Evolutionary conservation across 2,113 vertebrate species (phyloP).

Genomic region (Syngnathoides biaculeatus): DNA sequence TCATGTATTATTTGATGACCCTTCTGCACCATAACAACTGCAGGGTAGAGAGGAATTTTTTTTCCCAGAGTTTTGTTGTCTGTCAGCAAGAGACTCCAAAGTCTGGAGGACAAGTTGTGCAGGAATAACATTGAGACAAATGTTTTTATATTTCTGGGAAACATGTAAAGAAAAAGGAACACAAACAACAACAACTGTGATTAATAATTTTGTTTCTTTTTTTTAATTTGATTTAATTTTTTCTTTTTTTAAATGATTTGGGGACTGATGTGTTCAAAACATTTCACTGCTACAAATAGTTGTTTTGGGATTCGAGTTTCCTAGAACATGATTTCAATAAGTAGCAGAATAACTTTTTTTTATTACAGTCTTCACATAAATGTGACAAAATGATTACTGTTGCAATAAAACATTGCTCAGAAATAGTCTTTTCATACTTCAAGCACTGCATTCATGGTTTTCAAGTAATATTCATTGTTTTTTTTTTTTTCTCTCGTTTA

Average conservation of each 20-base stretch:
- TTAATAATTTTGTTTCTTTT: not conserved
- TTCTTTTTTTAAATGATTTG: too few relatives aligned
- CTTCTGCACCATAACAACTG: not conserved
- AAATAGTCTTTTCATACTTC: not conserved
- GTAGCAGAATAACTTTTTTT: not conserved
- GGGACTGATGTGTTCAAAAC: not conserved
- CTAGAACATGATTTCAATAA: not conserved
- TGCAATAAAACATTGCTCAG: not conserved
- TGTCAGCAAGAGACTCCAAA: not conserved
- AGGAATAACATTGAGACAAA: not conserved
- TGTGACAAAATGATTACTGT: not conserved
- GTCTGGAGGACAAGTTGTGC: not conserved
- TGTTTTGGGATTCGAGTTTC: not conserved
- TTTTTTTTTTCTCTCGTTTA: not conserved
- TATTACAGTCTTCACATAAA: not conserved
- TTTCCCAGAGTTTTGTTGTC: not conserved
- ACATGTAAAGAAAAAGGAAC: not conserved
- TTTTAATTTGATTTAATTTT: not conserved
- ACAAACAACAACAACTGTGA: not conserved
- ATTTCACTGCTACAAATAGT: not conserved
- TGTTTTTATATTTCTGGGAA: not conserved
- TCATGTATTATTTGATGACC: not conserved
- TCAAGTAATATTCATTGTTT: not conserved
- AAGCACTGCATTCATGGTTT: not conserved
- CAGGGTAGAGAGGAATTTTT: not conserved